A percentile compares a stretch with the other conserved stretches of the same genome.
These are phyloP conservation scores for Catharus minimus DNA, from an alignment of 2,113 vertebrate species.

Conservation along the genomic window DNA sequence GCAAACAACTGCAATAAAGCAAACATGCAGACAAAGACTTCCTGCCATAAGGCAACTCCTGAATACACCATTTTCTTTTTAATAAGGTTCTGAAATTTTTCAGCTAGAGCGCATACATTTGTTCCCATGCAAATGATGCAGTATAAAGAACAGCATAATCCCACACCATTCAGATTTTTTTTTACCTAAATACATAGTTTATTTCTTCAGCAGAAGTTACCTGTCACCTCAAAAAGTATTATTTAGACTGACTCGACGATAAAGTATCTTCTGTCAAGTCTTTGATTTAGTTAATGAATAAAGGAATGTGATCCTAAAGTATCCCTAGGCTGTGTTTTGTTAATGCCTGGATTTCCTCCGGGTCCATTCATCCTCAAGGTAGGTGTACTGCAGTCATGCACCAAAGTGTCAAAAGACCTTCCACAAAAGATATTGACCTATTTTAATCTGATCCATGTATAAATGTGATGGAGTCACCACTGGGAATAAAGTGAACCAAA, in stretches of 20 bases:
- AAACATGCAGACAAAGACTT: slow-evolving; percentile 72
- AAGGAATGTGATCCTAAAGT: slow-evolving; percentile 50
- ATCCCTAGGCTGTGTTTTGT: slow-evolving; percentile 56
- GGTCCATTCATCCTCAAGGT: slow-evolving; percentile 59
- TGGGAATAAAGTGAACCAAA: slow-evolving; percentile 58
- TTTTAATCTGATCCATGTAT: slow-evolving; percentile 69
- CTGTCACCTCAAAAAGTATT: slow-evolving; percentile 36
- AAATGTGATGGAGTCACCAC: slow-evolving; percentile 44
- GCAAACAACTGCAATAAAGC: slow-evolving; percentile 64
- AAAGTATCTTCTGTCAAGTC: slow-evolving; percentile 38
- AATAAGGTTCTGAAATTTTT: background rate
- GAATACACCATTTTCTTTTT: slow-evolving; percentile 8
- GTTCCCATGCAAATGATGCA: background rate
- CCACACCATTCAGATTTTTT: fast-evolving
- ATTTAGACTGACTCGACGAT: slow-evolving; percentile 14
- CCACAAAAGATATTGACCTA: slow-evolving; percentile 63
- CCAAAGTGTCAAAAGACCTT: slow-evolving; percentile 58
- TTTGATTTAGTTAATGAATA: slow-evolving; percentile 64
- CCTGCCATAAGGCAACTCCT: slow-evolving; percentile 48
- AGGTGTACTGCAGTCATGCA: slow-evolving; percentile 63
- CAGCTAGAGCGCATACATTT: background rate
- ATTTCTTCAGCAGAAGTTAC: slow-evolving; percentile 36
- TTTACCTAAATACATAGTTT: background rate
- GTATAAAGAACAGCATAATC: background rate
- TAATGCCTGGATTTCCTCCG: slow-evolving; percentile 52